These are phyloP conservation scores for Selenia dentaria DNA, from an alignment of 2,888 invertebrate genomes.

Conservation along the genomic window DNA sequence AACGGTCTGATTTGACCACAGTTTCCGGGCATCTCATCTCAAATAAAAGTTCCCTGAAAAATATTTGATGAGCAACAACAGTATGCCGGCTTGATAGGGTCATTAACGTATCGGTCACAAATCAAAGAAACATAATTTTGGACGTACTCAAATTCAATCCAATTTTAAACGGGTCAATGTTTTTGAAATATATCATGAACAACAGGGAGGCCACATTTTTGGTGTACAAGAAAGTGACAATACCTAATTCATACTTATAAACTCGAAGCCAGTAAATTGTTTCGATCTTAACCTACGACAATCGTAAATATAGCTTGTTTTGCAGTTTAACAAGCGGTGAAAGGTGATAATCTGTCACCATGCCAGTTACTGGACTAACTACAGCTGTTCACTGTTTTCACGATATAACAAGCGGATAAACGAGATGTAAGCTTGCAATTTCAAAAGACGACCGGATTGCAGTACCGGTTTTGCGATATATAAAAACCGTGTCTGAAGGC, in stretches of 20 bases:
- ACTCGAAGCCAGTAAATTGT: background rate
- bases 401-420: slow-evolving; percentile 1
- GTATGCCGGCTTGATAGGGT: slow-evolving; percentile 6
- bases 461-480: slow-evolving; percentile 24
- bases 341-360: slow-evolving; percentile 11
- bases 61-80: slow-evolving; percentile 13
- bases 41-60: slow-evolving; percentile 13
- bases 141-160: slow-evolving; percentile 5
- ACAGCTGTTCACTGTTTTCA: slow-evolving; percentile 8
- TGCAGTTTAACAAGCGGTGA: slow-evolving; percentile 5
- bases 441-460: slow-evolving; percentile 14
- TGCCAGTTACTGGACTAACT: slow-evolving; percentile 11
- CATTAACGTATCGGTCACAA: slow-evolving; percentile 4
- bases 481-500: slow-evolving; percentile 47
- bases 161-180: no score
- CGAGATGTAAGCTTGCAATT: slow-evolving; percentile 7
- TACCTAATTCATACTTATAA: no score
- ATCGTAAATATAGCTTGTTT: slow-evolving; percentile 10
- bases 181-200: no score
- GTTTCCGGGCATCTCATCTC: slow-evolving; percentile 23
- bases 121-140: slow-evolving; percentile 7
- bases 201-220: no score
- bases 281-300: slow-evolving; percentile 29
- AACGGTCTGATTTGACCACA: slow-evolving; percentile 35
- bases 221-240: no score